Evolutionary conservation across 2,888 invertebrate species (phyloP), one percentile per base, ranked within the genome.

Genomic region (Pterobdella sp.): DNA sequence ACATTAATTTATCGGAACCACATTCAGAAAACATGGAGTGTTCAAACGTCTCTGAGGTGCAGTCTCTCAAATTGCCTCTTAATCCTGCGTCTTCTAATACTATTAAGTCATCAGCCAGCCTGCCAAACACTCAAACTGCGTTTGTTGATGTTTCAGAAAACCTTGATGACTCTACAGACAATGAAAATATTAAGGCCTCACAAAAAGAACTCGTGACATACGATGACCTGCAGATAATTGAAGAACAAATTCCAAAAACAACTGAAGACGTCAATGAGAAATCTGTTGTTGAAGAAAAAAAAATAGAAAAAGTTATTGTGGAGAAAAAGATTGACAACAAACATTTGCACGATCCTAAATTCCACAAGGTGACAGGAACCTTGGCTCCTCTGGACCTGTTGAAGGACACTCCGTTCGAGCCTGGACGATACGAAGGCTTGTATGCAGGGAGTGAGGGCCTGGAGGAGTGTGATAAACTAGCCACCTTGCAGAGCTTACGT

Each of bases 381-480:
- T 42, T 68, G 68, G 52, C 56, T n/a, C 70, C 70, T 7, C 32
- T 70, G 18, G 56, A 37, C 7, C 32, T 70, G 26, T 18, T 70
- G 22, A 56, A 52, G 35, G 56, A 70, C 70, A 70, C 70, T 14
- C 70, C 70, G 3, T 70, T 70, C 34, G 70, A 49, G 3, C 70
- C 70, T n/a, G 70, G 70, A 18, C 36, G 70, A 26, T 70, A 70
- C 35, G 56, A 52, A 32, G 70, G 70, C 4, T n/a, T 70, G 4
- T 49, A 70, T 70, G 70, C 70, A 36, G 70, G 70, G 4, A 70
- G 70, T 35, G 70, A 70, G 10, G 49, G 49, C 7, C 7, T 42
- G 49, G 10, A 14, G 10, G 49, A 22, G 7, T 22, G 22, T 42
- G 49, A 42, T 22, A 7, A 22, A 22, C 7, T 22, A 14, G 7